These are phyloP conservation scores for Priocnemis perturbator DNA, from an alignment of 2,888 invertebrate species.

Conservation along the genomic window DNA sequence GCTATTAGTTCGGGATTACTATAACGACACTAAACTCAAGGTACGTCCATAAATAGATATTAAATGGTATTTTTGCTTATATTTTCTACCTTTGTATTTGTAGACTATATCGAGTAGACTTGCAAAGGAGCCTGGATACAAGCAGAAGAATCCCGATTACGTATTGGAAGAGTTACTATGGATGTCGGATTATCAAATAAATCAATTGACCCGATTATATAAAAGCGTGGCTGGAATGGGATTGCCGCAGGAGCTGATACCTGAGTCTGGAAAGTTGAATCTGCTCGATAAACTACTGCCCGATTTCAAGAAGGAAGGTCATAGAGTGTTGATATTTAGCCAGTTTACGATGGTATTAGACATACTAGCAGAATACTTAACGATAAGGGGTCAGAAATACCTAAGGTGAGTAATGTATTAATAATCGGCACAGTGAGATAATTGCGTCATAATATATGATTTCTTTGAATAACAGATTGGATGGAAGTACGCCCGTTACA, in stretches of 20 bases:
- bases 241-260: conserved; percentile 83
- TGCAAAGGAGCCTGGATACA: conserved; percentile 82
- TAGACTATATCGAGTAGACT: conserved; percentile 83
- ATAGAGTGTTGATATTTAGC: conserved; percentile 94
- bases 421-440: not conserved
- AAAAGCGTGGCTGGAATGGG: conserved; percentile 80
- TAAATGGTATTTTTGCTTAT: not conserved
- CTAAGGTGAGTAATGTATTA: conserved; percentile 71
- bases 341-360: conserved; percentile 98
- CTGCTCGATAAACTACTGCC: conserved; percentile 88
- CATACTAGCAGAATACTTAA: conserved; percentile 91
- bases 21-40: conserved; percentile 79
- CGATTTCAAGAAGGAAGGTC: conserved; percentile 83
- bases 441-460: conserved; percentile 6
- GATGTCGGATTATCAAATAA: conserved; percentile 95
- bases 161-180: conserved; percentile 91
- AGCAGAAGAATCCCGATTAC: conserved; percentile 86
- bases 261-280: conserved; percentile 91
- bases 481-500: conserved; percentile 92
- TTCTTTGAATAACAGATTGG: conserved; percentile 79
- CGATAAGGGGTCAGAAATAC: conserved; percentile 84
- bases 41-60: conserved; percentile 52
- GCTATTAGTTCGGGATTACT: conserved; percentile 86
- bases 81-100: conserved; percentile 18
- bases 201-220: conserved; percentile 84